Evolutionary conservation across 2,888 invertebrate species (phyloP), one percentile per base, ranked within the genome.

Genomic region (Protula sp.): DNA sequence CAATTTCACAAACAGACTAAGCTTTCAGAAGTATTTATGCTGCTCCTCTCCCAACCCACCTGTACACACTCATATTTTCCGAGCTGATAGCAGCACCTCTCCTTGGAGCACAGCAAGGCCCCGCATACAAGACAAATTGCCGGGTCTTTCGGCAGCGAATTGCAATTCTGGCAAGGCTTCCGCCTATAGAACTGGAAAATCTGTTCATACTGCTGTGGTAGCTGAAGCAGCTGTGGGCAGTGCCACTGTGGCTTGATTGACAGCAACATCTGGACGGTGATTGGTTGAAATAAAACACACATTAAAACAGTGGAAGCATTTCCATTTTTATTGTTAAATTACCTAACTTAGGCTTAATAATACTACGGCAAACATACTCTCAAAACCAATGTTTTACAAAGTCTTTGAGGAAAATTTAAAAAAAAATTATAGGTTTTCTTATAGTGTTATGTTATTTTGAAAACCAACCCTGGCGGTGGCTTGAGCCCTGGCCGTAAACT

Each of bases 41-140:
- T n/a, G n/a, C n/a, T n/a, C n/a, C n/a, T n/a, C n/a, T n/a, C n/a
- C n/a, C n/a, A 14, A 50, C 27, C 29, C 53, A 88, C 88, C 82
- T 85, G 86, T 55, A 92, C 92, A 64, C 92, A 92, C 84, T 94
- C 94, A 74, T 88, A 90, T 64, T 90, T 87, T 47, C 68, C 67
- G 71, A 89, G 89, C 90, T 91, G 68, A n/a, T 61, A 52, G 63
- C 81, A 81, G 67, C 80, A 80, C 2, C 59, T 57, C 55, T 78
- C 77, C 45, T 77, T 68, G 73, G 94, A 86, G 81, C 95, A 95
- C 57, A 95, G 90, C 70, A 94, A 88, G 57, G 90, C 89, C 67
- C 94, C 94, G 83, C 97, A 97, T 62, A 94, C 84, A 71, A 97
- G 86, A 81, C 95, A 97, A 68, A 95, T 88, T 70, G 91, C 91